A percentile compares a stretch with the other conserved stretches of the same genome.
These are phyloP conservation scores for Lasiommata megera DNA, from an alignment of 2,888 invertebrate genomes.

Conservation along the genomic window DNA sequence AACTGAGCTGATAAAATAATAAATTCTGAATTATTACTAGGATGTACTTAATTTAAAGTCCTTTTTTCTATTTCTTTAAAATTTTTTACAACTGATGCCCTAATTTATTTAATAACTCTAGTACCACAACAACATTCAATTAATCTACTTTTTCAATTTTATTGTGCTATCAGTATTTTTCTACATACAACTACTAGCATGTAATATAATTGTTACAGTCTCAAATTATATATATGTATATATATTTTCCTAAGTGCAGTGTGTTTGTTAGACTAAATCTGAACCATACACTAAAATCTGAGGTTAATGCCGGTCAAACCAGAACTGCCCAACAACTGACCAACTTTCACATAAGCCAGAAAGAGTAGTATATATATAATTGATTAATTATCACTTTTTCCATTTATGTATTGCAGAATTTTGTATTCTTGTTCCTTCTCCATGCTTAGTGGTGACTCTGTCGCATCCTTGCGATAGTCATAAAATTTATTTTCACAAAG, in stretches of 20 bases:
- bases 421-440: too few relatives aligned
- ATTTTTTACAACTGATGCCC: background rate
- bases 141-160: background rate
- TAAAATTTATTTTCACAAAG: too few relatives aligned
- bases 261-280: background rate
- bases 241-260: background rate
- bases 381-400: too few relatives aligned
- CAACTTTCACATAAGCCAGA: too few relatives aligned
- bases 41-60: conserved; percentile 2
- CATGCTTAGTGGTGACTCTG: too few relatives aligned
- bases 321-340: too few relatives aligned
- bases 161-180: background rate
- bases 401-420: too few relatives aligned
- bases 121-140: background rate
- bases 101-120: background rate
- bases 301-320: too few relatives aligned
- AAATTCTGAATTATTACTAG: background rate
- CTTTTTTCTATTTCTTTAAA: background rate
- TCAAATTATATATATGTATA: background rate
- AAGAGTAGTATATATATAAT: too few relatives aligned
- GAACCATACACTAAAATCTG: background rate
- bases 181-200: background rate
- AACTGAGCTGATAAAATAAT: background rate
- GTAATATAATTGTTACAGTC: background rate
- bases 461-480: too few relatives aligned